phyloP scores from a whole-genome alignment of 1,140 invertebrate species.

The Artemia franciscana region DNA sequence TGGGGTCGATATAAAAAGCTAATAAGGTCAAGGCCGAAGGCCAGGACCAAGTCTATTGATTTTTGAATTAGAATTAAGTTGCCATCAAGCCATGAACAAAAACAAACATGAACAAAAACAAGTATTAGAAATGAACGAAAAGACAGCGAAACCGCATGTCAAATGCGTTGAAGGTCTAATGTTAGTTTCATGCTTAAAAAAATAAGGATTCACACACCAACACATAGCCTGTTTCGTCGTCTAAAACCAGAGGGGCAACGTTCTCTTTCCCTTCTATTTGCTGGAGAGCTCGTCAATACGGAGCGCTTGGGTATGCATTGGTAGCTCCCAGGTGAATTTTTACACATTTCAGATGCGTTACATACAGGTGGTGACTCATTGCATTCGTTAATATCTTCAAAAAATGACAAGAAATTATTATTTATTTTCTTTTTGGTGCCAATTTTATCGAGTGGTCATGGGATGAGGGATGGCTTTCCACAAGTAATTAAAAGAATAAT shows the following conservation, averaged over 20 bases:
- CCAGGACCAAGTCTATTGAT: too few relatives aligned
- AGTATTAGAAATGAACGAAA: neutral
- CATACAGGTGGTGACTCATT: slow-evolving; percentile 16
- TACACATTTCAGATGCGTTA: slow-evolving; percentile 15
- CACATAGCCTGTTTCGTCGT: neutral
- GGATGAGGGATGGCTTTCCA: too few relatives aligned
- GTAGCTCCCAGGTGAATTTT: slow-evolving; percentile 19
- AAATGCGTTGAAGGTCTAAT: neutral
- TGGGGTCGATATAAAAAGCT: too few relatives aligned
- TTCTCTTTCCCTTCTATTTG: neutral
- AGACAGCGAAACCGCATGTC: too few relatives aligned
- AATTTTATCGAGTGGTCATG: slow-evolving; percentile 1
- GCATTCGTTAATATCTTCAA: slow-evolving; percentile 35
- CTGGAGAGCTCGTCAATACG: neutral
- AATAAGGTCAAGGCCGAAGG: too few relatives aligned
- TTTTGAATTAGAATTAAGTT: too few relatives aligned
- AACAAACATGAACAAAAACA: neutral
- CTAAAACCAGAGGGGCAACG: neutral
- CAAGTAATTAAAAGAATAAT: too few relatives aligned
- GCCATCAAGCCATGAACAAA: neutral
- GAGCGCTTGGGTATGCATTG: slow-evolving; percentile 15
- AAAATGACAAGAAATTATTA: slow-evolving; percentile 4
- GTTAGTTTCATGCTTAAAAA: neutral
- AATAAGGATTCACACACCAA: neutral
- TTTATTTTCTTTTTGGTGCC: neutral